Conservation (phyloP, 2,113 vertebrate genomes). For the Engystomops pustulosus region DNA sequence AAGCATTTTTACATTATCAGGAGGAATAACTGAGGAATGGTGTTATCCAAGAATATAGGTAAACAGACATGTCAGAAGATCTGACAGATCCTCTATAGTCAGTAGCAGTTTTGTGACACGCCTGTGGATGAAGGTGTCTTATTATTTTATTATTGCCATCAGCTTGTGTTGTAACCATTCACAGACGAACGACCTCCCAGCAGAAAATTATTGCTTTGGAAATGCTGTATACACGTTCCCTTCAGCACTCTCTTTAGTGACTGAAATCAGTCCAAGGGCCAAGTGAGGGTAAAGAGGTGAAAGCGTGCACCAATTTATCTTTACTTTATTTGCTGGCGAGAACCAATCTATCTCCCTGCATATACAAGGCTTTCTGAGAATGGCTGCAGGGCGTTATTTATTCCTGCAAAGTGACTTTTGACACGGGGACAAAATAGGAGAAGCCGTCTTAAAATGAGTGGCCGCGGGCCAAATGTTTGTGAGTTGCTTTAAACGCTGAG, state of each 20-base stretch:
- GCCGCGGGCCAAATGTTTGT: slow-evolving; percentile 57
- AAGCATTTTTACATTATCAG: not conserved
- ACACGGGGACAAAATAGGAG: slow-evolving; percentile 59
- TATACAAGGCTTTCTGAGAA: slow-evolving; percentile 56
- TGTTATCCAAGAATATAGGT: not conserved
- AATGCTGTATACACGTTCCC: slow-evolving; percentile 19
- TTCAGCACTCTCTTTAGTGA: slow-evolving; percentile 40
- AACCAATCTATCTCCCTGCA: slow-evolving; percentile 56
- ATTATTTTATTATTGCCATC: slow-evolving; percentile 47
- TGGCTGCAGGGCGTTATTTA: slow-evolving; percentile 56
- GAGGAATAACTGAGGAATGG: not conserved
- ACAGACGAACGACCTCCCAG: slow-evolving; percentile 13
- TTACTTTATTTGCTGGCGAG: slow-evolving; percentile 55
- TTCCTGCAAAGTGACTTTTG: slow-evolving; percentile 60
- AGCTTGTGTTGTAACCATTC: slow-evolving; percentile 30
- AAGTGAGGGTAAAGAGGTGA: slow-evolving; percentile 58
- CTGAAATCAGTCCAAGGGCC: slow-evolving; percentile 55
- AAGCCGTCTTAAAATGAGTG: slow-evolving; percentile 60
- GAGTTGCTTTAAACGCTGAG: slow-evolving; percentile 53
- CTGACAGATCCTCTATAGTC: not conserved
- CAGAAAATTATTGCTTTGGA: slow-evolving; percentile 25
- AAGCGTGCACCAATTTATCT: slow-evolving; percentile 56
- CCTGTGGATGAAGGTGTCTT: not conserved
- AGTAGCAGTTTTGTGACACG: not conserved
- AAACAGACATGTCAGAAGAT: not conserved